Percentiles rank a stretch among this genome's conserved stretches.
These are phyloP conservation scores for Drosophila rufa DNA, from an alignment of 1,140 invertebrate genomes.

Conservation along the genomic window DNA sequence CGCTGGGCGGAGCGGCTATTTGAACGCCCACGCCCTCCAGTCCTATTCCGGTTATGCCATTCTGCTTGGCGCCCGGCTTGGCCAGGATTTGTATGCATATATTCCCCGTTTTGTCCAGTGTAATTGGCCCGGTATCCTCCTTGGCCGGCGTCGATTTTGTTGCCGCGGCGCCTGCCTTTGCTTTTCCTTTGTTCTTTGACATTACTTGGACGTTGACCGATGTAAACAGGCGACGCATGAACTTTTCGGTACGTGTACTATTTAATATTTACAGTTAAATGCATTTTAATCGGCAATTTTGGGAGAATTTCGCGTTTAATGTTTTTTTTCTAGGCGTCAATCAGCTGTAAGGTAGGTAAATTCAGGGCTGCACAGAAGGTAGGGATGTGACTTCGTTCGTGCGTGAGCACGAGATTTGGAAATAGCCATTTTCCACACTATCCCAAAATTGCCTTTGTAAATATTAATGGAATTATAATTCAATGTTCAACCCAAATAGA, in stretches of 20 bases:
- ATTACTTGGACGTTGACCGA: slow-evolving; percentile 45
- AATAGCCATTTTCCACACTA: background rate
- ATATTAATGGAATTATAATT: no score
- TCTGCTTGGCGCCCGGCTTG: slow-evolving; percentile 92
- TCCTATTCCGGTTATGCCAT: slow-evolving; percentile 88
- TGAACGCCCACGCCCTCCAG: slow-evolving; percentile 87
- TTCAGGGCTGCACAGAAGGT: background rate
- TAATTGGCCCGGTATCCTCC: slow-evolving; percentile 84
- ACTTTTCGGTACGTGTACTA: slow-evolving; percentile 12
- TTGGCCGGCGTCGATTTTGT: slow-evolving; percentile 27
- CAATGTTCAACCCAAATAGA: background rate
- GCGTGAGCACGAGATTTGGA: background rate
- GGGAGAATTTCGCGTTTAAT: background rate
- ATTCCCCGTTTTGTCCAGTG: slow-evolving; percentile 87
- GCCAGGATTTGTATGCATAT: slow-evolving; percentile 89
- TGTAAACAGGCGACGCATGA: slow-evolving; percentile 60
- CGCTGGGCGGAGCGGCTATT: slow-evolving; percentile 91
- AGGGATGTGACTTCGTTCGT: slow-evolving; percentile 6
- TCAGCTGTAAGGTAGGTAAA: slow-evolving; percentile 35
- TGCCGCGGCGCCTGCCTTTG: slow-evolving; percentile 31
- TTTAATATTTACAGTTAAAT: slow-evolving; percentile 4
- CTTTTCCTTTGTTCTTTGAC: slow-evolving; percentile 78
- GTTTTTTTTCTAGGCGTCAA: background rate
- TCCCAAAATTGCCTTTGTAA: background rate
- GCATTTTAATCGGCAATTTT: background rate